These are phyloP conservation scores for Meiosimyza decipiens DNA, from an alignment of 2,888 invertebrate genomes.

Conservation along the genomic window DNA sequence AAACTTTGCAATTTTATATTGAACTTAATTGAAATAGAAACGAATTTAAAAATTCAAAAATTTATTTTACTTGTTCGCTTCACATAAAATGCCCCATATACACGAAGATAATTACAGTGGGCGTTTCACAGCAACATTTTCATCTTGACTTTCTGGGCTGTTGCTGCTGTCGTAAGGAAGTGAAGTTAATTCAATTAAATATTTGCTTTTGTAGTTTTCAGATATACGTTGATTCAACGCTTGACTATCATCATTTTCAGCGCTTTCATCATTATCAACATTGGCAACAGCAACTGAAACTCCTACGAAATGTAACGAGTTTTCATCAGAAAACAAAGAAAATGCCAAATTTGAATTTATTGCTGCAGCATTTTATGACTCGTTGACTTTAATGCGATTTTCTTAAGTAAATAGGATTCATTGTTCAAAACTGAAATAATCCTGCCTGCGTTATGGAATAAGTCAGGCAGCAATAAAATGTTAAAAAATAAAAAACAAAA, in stretches of 20 bases:
- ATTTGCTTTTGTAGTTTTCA: slow-evolving; percentile 31
- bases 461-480: not conserved
- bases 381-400: slow-evolving; percentile 19
- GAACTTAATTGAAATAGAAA: not conserved
- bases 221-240: slow-evolving; percentile 8
- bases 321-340: not conserved
- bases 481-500: no score
- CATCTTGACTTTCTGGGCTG: not conserved
- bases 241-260: not conserved
- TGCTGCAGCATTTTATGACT: slow-evolving; percentile 2
- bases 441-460: not conserved
- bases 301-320: slow-evolving; percentile 3
- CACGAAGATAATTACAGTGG: not conserved
- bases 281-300: not conserved
- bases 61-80: no score
- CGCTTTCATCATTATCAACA: not conserved
- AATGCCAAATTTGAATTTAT: slow-evolving; percentile 5
- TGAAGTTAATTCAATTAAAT: slow-evolving; percentile 39
- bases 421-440: slow-evolving; percentile 19
- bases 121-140: slow-evolving; percentile 8
- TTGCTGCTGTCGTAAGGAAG: slow-evolving; percentile 1
- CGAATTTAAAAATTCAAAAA: no score
- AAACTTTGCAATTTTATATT: not conserved
- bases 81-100: no score
- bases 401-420: slow-evolving; percentile 16